Percentiles rank a stretch among this genome's conserved stretches.
These are phyloP conservation scores for Gila robusta DNA, from an alignment of 2,797 vertebrate species.

Conservation along the genomic window DNA sequence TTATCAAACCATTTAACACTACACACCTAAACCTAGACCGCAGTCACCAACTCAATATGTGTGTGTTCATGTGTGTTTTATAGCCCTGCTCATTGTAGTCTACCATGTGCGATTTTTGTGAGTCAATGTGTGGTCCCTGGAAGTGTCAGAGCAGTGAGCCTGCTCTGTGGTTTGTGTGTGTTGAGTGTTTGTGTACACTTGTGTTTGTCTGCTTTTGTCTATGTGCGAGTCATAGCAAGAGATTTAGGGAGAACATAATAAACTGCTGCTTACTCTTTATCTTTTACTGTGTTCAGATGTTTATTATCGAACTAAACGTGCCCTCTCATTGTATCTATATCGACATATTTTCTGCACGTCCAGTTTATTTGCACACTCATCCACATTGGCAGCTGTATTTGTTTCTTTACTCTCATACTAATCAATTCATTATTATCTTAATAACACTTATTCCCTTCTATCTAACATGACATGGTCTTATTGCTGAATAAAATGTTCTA, in stretches of 20 bases:
- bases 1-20: conserved; percentile 15
- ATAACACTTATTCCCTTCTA: not conserved
- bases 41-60: conserved; percentile 39
- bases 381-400: not conserved
- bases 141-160: conserved; percentile 72
- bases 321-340: conserved; percentile 20
- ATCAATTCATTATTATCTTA: not conserved
- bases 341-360: not conserved
- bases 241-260: conserved; percentile 66
- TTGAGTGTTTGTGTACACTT: conserved; percentile 53
- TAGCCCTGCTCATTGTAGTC: conserved; percentile 63
- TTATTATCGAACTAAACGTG: conserved; percentile 70
- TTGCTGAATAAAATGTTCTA: not conserved
- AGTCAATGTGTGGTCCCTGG: conserved; percentile 77
- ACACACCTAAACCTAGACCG: conserved; percentile 19
- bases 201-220: conserved; percentile 59
- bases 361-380: not conserved
- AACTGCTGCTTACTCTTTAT: conserved; percentile 69
- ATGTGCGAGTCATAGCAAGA: conserved; percentile 49
- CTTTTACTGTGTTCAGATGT: conserved; percentile 74
- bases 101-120: conserved; percentile 71
- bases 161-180: conserved; percentile 72
- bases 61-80: conserved; percentile 54
- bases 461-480: not conserved
- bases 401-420: not conserved